A percentile compares a stretch with the other conserved stretches of the same genome.
phyloP scores from a whole-genome alignment of 2,888 invertebrate species.

The Harpalus rufipes region DNA sequence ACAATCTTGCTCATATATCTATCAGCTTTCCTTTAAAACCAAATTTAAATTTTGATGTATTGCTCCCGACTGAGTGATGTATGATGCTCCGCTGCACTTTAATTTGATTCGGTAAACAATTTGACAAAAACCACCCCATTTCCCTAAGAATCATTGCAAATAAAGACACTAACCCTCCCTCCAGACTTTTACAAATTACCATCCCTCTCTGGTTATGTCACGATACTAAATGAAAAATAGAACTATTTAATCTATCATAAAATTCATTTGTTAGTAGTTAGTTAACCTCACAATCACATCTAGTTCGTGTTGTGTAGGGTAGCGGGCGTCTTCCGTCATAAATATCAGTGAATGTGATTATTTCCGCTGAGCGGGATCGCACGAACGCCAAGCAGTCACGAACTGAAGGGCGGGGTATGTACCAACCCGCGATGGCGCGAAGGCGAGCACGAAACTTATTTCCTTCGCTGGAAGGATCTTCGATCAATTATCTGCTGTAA shows the following conservation, averaged over 20 bases:
- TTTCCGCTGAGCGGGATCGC: conserved; percentile 44
- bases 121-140: neutral
- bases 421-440: conserved; percentile 45
- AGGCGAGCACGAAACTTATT: conserved; percentile 38
- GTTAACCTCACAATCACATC: conserved; percentile 43
- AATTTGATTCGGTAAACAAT: neutral
- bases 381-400: conserved; percentile 51
- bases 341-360: conserved; percentile 60
- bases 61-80: neutral
- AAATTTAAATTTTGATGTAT: neutral
- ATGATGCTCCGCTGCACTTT: neutral
- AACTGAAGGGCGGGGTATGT: conserved; percentile 19
- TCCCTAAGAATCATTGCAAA: conserved; percentile 2
- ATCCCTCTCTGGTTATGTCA: neutral
- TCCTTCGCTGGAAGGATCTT: conserved; percentile 49
- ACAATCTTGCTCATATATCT: neutral
- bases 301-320: conserved; percentile 2
- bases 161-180: conserved; percentile 27
- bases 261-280: conserved; percentile 53
- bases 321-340: conserved; percentile 56
- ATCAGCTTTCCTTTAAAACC: neutral
- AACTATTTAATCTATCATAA: conserved; percentile 54
- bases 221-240: conserved; percentile 41
- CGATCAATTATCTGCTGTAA: conserved; percentile 45
- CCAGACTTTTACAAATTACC: conserved; percentile 28